A percentile compares a stretch with the other conserved stretches of the same genome.
Conservation (phyloP, 2,797 vertebrate species). For the Vultur gryphus region DNA sequence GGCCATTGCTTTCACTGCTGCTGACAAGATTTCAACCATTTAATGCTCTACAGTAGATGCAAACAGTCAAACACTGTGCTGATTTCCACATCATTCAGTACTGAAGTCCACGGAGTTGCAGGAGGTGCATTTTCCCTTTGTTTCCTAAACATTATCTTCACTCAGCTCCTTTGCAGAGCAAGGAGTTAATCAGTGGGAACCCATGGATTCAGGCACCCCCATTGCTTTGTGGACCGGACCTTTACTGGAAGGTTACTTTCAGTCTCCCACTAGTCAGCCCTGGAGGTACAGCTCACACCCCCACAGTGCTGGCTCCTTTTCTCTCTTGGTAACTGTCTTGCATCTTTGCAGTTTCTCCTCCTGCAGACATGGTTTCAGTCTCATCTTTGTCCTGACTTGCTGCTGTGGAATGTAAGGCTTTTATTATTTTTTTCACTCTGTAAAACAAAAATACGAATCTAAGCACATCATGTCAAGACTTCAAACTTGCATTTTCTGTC, state of each 20-base stretch:
- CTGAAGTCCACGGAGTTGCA: background rate
- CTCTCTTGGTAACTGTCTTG: background rate
- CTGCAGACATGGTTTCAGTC: slow-evolving; percentile 14
- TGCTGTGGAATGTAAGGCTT: slow-evolving; percentile 30
- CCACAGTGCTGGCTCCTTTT: background rate
- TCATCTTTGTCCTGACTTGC: slow-evolving; percentile 47
- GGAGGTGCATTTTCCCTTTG: background rate
- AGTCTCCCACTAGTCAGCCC: background rate
- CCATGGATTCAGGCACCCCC: background rate
- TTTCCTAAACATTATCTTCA: background rate
- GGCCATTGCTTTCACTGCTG: background rate
- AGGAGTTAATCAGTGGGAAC: background rate
- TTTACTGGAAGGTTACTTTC: background rate
- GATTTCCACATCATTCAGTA: background rate
- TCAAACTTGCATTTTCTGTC: slow-evolving; percentile 4
- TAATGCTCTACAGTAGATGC: background rate
- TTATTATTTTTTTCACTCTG: background rate
- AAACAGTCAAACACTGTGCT: background rate
- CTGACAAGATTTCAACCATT: background rate
- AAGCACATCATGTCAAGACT: slow-evolving; percentile 8
- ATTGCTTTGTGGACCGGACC: background rate
- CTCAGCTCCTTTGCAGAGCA: background rate
- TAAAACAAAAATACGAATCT: slow-evolving; percentile 28
- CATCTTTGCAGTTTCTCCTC: slow-evolving; percentile 28
- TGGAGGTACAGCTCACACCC: background rate